Percentiles rank a stretch among this genome's conserved stretches.
phyloP scores from a whole-genome alignment of 2,888 invertebrate genomes.

The Didymodactylos carnosus region DNA sequence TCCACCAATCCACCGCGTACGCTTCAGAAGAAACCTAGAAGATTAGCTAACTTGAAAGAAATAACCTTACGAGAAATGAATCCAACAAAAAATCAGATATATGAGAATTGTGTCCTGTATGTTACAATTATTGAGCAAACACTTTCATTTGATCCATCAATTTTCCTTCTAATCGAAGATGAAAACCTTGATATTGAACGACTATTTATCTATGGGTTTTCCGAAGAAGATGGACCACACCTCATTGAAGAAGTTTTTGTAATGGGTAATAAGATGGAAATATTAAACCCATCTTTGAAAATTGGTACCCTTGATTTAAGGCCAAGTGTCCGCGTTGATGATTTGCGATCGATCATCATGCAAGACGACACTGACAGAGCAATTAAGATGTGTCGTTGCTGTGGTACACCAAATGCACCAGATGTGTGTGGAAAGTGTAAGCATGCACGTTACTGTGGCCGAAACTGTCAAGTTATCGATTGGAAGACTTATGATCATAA shows the following conservation, averaged over 20 bases:
- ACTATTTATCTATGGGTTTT: background rate
- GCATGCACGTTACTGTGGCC: background rate
- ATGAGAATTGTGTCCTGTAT: background rate
- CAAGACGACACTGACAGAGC: background rate
- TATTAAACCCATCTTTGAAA: constrained; percentile 1
- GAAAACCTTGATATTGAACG: background rate
- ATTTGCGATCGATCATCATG: background rate
- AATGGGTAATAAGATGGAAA: background rate
- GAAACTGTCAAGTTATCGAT: background rate
- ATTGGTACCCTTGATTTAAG: background rate
- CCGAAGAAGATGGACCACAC: background rate
- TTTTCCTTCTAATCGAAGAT: background rate
- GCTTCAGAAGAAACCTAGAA: background rate
- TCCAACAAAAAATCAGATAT: background rate
- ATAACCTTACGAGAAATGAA: background rate
- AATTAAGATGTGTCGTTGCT: constrained; percentile 1
- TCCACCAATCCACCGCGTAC: background rate
- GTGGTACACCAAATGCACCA: background rate
- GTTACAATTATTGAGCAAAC: background rate
- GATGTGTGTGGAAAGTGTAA: background rate
- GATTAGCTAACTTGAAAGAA: background rate
- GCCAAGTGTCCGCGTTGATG: background rate
- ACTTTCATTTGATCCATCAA: background rate
- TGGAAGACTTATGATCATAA: background rate
- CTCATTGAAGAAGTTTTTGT: background rate